Conservation (phyloP, 2,888 invertebrate species). For the Dynastes grantii region DNA sequence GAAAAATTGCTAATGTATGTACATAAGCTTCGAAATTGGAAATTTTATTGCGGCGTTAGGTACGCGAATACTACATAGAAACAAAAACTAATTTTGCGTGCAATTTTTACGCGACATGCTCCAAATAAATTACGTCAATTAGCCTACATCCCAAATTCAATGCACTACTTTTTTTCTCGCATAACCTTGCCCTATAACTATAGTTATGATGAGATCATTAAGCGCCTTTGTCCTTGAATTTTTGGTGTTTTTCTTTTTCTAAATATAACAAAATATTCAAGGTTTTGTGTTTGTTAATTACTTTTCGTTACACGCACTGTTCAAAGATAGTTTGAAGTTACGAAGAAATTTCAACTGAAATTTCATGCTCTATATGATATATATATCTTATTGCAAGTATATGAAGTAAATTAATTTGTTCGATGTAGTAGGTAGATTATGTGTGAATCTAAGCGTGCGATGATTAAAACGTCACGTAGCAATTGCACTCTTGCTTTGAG, state of each 20-base stretch:
- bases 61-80: not conserved
- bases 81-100: conserved; percentile 5
- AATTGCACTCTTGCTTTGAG: no score
- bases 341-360: no score
- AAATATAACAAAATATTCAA: no score
- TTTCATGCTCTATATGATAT: no score
- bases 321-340: no score
- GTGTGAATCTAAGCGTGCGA: no score
- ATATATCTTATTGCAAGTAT: no score
- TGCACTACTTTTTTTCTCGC: conserved; percentile 14
- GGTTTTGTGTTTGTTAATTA: no score
- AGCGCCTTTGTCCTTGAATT: conserved; percentile 9
- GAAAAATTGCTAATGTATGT: not conserved
- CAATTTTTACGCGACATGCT: not conserved
- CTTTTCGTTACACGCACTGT: no score
- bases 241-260: not conserved
- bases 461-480: no score
- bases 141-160: conserved; percentile 10
- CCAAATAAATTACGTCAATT: not conserved
- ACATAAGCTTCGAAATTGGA: not conserved
- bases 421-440: no score
- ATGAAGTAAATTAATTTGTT: no score
- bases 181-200: conserved; percentile 1
- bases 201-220: not conserved
- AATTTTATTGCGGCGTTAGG: not conserved